These are phyloP conservation scores for Mallotus villosus DNA, from an alignment of 2,797 vertebrate genomes.

Conservation along the genomic window DNA sequence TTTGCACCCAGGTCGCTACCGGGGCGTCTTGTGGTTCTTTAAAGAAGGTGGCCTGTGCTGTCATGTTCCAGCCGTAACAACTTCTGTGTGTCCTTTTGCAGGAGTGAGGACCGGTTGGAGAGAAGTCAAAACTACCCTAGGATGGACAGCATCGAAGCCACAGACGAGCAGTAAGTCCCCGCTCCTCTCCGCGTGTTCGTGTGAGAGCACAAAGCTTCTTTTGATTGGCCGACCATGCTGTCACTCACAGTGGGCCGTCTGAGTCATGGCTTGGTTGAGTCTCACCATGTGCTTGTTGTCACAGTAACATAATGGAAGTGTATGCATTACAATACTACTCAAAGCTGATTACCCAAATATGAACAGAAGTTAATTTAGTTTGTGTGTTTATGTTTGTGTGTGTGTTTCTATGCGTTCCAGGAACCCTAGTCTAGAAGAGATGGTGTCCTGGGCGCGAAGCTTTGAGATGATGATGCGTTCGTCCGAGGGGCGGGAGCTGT, in stretches of 20 bases:
- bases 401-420: slow-evolving; percentile 41
- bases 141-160: slow-evolving; percentile 93
- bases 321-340: neutral
- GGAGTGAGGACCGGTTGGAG: slow-evolving; percentile 94
- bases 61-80: neutral
- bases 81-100: slow-evolving; percentile 52
- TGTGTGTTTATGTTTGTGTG: neutral
- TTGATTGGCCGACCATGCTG: neutral
- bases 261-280: no score
- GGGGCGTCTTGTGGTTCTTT: neutral
- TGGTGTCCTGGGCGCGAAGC: slow-evolving; percentile 94
- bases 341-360: neutral
- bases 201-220: neutral
- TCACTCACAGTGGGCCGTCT: no score
- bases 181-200: neutral
- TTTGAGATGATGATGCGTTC: slow-evolving; percentile 98
- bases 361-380: neutral
- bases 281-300: neutral
- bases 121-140: slow-evolving; percentile 85
- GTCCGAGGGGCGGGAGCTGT: slow-evolving; percentile 88
- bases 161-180: slow-evolving; percentile 89
- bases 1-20: no score
- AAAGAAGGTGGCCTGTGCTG: neutral
- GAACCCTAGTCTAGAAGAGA: slow-evolving; percentile 87
- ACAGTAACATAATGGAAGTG: neutral